Conservation (phyloP, 2,113 vertebrate genomes). For the Sinocyclocheilus maitianheensis region DNA sequence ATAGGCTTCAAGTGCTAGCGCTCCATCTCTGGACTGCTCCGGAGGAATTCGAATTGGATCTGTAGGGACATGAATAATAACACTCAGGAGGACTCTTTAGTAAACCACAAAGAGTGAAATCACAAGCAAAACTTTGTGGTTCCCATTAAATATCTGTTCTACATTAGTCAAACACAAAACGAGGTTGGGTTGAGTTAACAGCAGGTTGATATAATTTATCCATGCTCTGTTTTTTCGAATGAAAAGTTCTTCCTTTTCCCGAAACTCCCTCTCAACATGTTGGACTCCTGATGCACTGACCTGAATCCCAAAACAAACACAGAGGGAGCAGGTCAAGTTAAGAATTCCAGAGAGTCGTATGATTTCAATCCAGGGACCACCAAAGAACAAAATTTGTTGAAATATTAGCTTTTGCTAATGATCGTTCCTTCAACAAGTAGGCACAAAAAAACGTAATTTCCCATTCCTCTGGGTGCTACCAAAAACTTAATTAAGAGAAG, state of each 20-base stretch:
- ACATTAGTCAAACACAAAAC: conserved; percentile 9
- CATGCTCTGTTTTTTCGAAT: background rate
- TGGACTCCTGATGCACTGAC: conserved; percentile 62
- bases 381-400: conserved; percentile 84
- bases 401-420: conserved; percentile 86
- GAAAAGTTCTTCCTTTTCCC: conserved; percentile 29
- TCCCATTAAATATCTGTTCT: conserved; percentile 44
- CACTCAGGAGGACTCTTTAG: conserved; percentile 61
- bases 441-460: conserved; percentile 29
- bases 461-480: conserved; percentile 44
- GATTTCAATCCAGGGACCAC: conserved; percentile 79
- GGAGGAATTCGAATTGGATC: conserved; percentile 60
- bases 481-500: conserved; percentile 60
- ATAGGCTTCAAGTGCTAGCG: conserved; percentile 54
- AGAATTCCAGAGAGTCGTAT: conserved; percentile 58
- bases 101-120: conserved; percentile 59
- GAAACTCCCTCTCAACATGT: conserved; percentile 55
- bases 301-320: conserved; percentile 68
- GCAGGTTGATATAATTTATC: conserved; percentile 14
- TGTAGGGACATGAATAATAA: conserved; percentile 63
- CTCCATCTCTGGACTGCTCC: conserved; percentile 61
- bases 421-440: conserved; percentile 82
- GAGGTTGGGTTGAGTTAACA: conserved; percentile 11
- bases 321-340: conserved; percentile 59
- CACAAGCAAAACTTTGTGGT: conserved; percentile 35